Conservation (phyloP, 2,888 invertebrate genomes). For the Epirrhoe alternata region DNA sequence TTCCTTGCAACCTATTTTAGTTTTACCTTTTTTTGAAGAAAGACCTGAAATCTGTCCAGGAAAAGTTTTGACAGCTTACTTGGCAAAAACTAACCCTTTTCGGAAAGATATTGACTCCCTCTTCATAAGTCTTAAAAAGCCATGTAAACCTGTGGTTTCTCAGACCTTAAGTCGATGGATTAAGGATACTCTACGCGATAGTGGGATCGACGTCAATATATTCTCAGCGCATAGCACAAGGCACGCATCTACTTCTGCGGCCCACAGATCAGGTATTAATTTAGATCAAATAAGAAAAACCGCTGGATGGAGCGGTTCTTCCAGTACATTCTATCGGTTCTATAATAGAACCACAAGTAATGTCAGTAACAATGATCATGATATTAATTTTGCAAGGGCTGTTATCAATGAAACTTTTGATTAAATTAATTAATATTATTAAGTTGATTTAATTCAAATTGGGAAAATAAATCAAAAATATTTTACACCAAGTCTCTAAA, state of each 20-base stretch:
- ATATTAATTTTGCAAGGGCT: too few relatives aligned
- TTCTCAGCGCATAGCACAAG: conserved; percentile 14
- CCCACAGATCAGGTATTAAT: conserved; percentile 1
- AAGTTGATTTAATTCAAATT: neutral
- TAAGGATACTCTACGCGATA: neutral
- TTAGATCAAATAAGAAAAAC: neutral
- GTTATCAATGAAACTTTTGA: neutral
- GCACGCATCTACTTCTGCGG: conserved; percentile 5
- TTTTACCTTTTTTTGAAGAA: conserved; percentile 8
- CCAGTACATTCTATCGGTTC: neutral
- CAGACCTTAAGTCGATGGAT: conserved; percentile 23
- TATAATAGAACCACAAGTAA: neutral
- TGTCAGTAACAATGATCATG: too few relatives aligned
- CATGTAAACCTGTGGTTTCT: neutral
- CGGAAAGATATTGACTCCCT: neutral
- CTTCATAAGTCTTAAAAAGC: neutral
- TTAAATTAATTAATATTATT: neutral
- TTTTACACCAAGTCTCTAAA: neutral
- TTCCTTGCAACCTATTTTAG: neutral
- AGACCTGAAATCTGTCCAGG: conserved; percentile 18
- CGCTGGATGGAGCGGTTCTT: neutral
- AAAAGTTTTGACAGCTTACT: neutral
- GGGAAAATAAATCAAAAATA: neutral
- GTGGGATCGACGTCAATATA: neutral
- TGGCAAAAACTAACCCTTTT: neutral